Evolutionary conservation across 2,113 vertebrate genomes (phyloP).

Genomic region (Petromus typicus): DNA sequence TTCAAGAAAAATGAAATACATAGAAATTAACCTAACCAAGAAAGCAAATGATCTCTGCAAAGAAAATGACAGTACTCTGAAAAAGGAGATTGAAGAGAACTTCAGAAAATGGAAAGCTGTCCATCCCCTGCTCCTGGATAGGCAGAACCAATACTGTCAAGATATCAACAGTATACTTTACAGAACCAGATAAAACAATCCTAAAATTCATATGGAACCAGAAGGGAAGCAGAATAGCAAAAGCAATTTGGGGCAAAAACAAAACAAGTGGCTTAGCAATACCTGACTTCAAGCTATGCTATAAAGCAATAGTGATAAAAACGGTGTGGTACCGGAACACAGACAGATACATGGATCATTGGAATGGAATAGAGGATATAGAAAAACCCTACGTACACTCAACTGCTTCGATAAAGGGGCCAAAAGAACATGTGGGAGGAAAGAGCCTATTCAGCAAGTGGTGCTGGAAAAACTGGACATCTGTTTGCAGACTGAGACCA

Average conservation of each 20-base stretch:
- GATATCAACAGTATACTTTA: neutral
- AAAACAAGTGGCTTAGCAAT: neutral
- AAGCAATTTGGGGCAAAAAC: neutral
- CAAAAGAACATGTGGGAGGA: neutral
- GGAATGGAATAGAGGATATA: neutral
- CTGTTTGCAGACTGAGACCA: neutral
- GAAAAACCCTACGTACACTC: neutral
- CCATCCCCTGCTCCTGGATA: neutral
- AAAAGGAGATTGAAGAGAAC: neutral
- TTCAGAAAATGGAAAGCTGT: neutral
- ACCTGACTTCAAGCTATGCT: neutral
- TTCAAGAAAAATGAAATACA: neutral
- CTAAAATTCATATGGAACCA: neutral
- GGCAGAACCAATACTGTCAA: neutral
- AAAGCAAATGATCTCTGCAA: neutral
- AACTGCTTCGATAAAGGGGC: neutral
- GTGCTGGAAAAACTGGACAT: neutral
- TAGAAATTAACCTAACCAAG: neutral
- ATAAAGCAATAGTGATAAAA: neutral
- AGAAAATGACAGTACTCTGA: neutral
- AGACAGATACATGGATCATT: neutral
- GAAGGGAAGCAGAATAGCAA: neutral
- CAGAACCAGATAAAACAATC: neutral
- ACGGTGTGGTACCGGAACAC: neutral
- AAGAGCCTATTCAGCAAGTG: neutral